phyloP scores from a whole-genome alignment of 2,888 invertebrate species.

The Lepetodrilus schrolli region DNA sequence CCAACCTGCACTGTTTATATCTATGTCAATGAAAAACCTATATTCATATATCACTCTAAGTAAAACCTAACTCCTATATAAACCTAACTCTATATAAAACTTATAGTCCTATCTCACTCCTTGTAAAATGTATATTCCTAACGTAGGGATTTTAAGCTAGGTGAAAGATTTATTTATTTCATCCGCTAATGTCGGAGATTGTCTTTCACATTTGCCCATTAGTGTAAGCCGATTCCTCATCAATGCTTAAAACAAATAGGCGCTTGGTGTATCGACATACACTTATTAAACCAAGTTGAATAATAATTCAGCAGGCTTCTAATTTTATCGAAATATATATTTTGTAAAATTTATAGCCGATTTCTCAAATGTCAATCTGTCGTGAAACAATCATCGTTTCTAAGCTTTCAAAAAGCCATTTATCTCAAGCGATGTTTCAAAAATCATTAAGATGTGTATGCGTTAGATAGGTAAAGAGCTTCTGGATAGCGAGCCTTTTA shows the following conservation, averaged over 20 bases:
- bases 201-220: too few species aligned
- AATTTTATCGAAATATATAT: slow-evolving; percentile 12
- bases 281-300: not conserved
- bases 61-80: too few species aligned
- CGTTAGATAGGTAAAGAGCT: slow-evolving; percentile 15
- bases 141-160: too few species aligned
- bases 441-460: slow-evolving; percentile 4
- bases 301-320: not conserved
- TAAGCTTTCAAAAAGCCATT: slow-evolving; percentile 16
- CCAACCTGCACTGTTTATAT: too few species aligned
- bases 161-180: too few species aligned
- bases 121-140: too few species aligned
- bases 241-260: not conserved
- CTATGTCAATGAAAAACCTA: too few species aligned
- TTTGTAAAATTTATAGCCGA: not conserved
- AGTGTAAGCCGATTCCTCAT: not conserved
- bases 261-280: not conserved
- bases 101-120: too few species aligned
- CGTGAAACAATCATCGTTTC: not conserved
- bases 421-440: slow-evolving; percentile 13
- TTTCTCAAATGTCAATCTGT: slow-evolving; percentile 24
- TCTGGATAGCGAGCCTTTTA: slow-evolving; percentile 2
- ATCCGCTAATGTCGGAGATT: too few species aligned
- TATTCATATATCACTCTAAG: too few species aligned
- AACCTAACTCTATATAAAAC: too few species aligned